Evolutionary conservation across 2,888 invertebrate genomes (phyloP), one percentile per base, ranked within the genome.

Genomic region (Chirona hameri): DNA sequence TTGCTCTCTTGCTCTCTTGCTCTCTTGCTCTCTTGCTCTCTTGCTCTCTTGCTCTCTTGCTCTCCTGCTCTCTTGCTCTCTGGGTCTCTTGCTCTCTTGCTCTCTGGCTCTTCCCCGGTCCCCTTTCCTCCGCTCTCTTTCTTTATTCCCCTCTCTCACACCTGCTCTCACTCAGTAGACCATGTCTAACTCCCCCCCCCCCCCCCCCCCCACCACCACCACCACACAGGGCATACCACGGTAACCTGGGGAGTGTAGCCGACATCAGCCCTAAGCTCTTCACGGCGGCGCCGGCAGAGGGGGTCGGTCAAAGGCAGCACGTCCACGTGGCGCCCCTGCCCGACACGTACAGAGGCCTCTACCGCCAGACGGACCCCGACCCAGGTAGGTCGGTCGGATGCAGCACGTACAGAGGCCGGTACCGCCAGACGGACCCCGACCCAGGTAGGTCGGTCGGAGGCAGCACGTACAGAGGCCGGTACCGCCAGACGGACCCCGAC

Each of bases 141-240:
- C n/a, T n/a, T n/a, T n/a, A n/a, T n/a, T n/a, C n/a, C n/a, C n/a
- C n/a, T n/a, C n/a, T n/a, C n/a, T n/a, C n/a, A n/a, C n/a, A n/a
- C n/a, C n/a, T n/a, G n/a, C n/a, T n/a, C n/a, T n/a, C n/a, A n/a
- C n/a, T n/a, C n/a, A n/a, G n/a, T n/a, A n/a, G n/a, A n/a, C 39
- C 2, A 65, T 82, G 29, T 29, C 79, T n/a, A 52, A n/a, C 81
- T 79, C 46, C 18, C 52, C 52, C 12, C n/a, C 55, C n/a, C 15
- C 69, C 57, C 39, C n/a, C 52, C 55, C 18, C 52, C 39, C 14
- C 14, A n/a, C n/a, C n/a, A n/a, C 48, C 39, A 88, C 39, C 39
- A 7, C 7, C 7, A 39, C 39, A 39, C 84, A 90, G 90, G 86
- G 88, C 89, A 3, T 91, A 91, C 86, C 91, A 91, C 86, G 91